These are phyloP conservation scores for Forbesichthys agassizii DNA, from an alignment of 2,113 vertebrate species.

Conservation along the genomic window DNA sequence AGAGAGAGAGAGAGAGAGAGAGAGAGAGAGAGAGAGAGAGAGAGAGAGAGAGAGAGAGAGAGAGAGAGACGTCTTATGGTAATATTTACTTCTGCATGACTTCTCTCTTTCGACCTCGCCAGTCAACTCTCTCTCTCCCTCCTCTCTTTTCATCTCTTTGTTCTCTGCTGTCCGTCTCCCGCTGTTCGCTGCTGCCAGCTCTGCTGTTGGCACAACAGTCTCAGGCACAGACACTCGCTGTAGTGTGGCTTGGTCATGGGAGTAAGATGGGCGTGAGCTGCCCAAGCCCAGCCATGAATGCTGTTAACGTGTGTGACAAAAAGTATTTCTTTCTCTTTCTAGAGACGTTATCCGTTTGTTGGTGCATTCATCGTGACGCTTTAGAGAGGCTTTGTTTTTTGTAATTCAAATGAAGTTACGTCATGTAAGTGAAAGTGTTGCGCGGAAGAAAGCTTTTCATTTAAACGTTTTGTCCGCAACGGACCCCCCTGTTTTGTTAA, in stretches of 20 bases:
- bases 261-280: constrained; percentile 38
- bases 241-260: constrained; percentile 31
- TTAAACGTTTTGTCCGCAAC: background rate
- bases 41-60: too few species aligned
- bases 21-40: too few species aligned
- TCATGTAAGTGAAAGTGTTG: constrained; percentile 29
- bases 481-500: constrained; percentile 28
- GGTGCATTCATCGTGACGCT: constrained; percentile 10
- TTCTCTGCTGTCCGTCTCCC: constrained; percentile 36
- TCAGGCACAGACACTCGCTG: constrained; percentile 9
- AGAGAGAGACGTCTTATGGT: constrained; percentile 22
- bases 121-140: background rate
- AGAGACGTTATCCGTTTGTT: constrained; percentile 12
- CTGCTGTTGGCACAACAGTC: constrained; percentile 54
- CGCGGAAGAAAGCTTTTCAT: constrained; percentile 21
- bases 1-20: background rate
- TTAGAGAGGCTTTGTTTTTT: constrained; percentile 48
- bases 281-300: constrained; percentile 11
- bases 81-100: constrained; percentile 59
- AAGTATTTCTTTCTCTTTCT: constrained; percentile 20
- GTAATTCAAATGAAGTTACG: constrained; percentile 61
- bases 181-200: constrained; percentile 28
- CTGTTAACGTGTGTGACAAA: too few species aligned
- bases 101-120: constrained; percentile 39
- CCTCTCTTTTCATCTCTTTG: constrained; percentile 8